Conservation (phyloP, 2,113 vertebrate genomes). For the Anarrhichthys ocellatus region DNA sequence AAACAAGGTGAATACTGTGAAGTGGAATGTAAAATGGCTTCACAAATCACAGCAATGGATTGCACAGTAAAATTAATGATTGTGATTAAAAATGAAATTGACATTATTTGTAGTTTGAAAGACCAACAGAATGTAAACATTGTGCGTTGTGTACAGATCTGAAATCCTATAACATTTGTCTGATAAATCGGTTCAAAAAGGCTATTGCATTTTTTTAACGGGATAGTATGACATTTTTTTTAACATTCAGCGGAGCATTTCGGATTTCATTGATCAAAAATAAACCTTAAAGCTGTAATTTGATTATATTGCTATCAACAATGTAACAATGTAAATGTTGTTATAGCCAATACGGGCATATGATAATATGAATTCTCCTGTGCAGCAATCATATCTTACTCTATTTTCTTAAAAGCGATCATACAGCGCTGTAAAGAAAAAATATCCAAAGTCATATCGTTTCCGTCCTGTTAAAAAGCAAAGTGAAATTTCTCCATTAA, state of each 20-base stretch:
- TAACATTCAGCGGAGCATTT: constrained; percentile 26
- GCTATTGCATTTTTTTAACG: background rate
- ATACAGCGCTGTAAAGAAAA: constrained; percentile 40
- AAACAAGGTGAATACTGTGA: constrained; percentile 2
- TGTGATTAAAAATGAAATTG: background rate
- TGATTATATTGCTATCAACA: background rate
- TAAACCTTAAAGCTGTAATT: constrained; percentile 1
- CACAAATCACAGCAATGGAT: constrained; percentile 23
- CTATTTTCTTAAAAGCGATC: constrained; percentile 33
- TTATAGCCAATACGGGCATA: background rate
- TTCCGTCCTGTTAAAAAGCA: constrained; percentile 28
- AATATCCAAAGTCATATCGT: constrained; percentile 41
- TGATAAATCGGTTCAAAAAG: background rate
- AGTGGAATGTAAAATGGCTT: constrained; percentile 50
- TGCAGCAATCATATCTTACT: constrained; percentile 13
- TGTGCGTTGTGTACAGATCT: background rate
- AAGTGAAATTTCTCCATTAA: constrained; percentile 21
- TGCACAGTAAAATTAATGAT: constrained; percentile 6
- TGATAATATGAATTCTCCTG: background rate
- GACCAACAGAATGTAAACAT: background rate
- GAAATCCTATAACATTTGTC: background rate
- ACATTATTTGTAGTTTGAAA: background rate
- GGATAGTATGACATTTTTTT: constrained; percentile 9
- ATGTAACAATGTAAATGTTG: background rate
- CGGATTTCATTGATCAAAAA: background rate